A percentile compares a stretch with the other conserved stretches of the same genome.
Evolutionary conservation across 1,140 invertebrate genomes (phyloP).

Genomic region (Chymomyza costata): DNA sequence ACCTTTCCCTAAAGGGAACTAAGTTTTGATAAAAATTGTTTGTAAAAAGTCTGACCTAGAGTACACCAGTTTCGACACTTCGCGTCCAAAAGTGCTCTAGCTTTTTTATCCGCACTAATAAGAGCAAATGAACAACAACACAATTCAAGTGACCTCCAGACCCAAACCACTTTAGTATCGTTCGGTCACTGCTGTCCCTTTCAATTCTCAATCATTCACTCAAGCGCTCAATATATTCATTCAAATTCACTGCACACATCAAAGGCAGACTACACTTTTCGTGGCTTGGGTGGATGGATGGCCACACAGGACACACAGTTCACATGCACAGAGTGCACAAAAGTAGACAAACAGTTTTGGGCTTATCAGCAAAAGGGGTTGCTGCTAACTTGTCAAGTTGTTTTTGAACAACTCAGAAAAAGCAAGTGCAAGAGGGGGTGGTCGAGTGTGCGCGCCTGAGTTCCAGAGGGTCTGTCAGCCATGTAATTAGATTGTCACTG

Average conservation of each 20-base stretch:
- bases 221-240: conserved; percentile 55
- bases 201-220: conserved; percentile 58
- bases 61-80: too few relatives aligned
- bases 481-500: conserved; percentile 71
- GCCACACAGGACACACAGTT: background rate
- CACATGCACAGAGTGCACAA: too few relatives aligned
- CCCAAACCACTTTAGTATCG: conserved; percentile 11
- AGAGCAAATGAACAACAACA: conserved; percentile 20
- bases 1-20: too few relatives aligned
- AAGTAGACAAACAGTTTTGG: too few relatives aligned
- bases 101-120: conserved; percentile 20
- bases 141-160: conserved; percentile 19
- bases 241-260: conserved; percentile 56
- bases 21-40: too few relatives aligned
- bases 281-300: too few relatives aligned
- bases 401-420: background rate
- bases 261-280: conserved; percentile 53
- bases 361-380: too few relatives aligned
- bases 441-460: background rate
- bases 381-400: too few relatives aligned
- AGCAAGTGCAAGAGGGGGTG: conserved; percentile 1
- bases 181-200: too few relatives aligned
- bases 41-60: too few relatives aligned
- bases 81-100: too few relatives aligned
- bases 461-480: conserved; percentile 36